phyloP scores from a whole-genome alignment of 64 coral and sea anemone species.

The Pachyseris speciosa region DNA sequence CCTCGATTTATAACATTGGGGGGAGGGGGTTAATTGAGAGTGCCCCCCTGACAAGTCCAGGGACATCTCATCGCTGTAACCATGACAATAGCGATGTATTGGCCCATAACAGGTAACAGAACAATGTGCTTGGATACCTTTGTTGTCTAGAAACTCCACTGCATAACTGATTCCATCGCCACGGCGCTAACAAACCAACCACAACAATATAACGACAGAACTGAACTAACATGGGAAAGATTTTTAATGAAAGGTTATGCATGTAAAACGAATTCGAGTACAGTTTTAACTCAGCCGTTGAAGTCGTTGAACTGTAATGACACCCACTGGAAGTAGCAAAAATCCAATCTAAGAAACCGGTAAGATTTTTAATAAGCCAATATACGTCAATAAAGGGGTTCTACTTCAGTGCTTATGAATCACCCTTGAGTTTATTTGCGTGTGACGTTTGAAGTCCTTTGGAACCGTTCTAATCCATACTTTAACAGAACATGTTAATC shows the following conservation, averaged over 20 bases:
- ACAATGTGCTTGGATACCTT: slow-evolving; percentile 23
- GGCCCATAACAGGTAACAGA: neutral
- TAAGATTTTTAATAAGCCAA: neutral
- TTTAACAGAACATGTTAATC: too few species aligned
- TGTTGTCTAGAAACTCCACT: slow-evolving; percentile 11
- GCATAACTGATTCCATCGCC: neutral
- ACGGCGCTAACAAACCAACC: neutral
- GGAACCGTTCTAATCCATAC: neutral
- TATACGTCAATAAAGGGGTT: neutral
- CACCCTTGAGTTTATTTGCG: neutral
- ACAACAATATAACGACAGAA: neutral
- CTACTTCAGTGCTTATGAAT: neutral
- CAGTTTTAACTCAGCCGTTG: too few species aligned
- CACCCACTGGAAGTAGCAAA: too few species aligned
- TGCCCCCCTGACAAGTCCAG: neutral
- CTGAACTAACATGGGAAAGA: neutral
- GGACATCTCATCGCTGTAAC: neutral
- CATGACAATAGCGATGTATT: slow-evolving; percentile 30
- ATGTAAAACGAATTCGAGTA: too few species aligned
- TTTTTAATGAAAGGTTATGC: too few species aligned
- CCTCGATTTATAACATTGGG: neutral
- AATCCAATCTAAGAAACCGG: neutral
- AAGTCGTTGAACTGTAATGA: too few species aligned
- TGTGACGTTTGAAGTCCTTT: neutral
- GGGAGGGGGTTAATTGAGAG: neutral